Conservation (phyloP, 2,888 invertebrate species). For the Pseudoips prasinana region DNA sequence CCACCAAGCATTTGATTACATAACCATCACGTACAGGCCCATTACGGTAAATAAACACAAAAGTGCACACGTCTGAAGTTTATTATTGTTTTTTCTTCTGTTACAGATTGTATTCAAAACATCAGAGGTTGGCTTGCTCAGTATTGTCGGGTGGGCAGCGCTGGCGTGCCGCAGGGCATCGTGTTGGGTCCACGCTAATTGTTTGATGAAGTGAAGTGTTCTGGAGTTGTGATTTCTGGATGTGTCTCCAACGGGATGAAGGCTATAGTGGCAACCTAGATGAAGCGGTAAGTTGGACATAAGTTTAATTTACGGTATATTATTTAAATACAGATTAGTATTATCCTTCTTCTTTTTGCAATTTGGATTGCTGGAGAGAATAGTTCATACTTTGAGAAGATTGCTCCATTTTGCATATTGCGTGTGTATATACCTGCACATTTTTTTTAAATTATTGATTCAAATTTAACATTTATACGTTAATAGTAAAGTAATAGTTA, state of each 20-base stretch:
- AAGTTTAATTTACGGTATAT: conserved; percentile 20
- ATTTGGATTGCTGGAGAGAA: no score
- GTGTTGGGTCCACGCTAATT: conserved; percentile 39
- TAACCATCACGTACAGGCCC: conserved; percentile 30
- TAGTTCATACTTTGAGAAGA: no score
- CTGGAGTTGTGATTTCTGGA: conserved; percentile 59
- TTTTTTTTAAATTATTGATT: no score
- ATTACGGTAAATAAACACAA: conserved; percentile 40
- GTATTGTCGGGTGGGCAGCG: conserved; percentile 53
- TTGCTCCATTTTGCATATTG: no score
- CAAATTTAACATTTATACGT: no score
- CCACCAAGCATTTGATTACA: conserved; percentile 37
- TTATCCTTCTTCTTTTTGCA: no score
- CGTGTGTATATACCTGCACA: no score
- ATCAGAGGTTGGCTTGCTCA: conserved; percentile 57
- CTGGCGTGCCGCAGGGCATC: conserved; percentile 63
- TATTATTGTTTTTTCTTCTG: conserved; percentile 79
- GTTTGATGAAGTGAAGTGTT: conserved; percentile 45
- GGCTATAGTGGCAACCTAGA: conserved; percentile 60
- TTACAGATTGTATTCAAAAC: conserved; percentile 81
- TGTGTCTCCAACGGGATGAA: conserved; percentile 76
- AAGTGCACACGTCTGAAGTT: conserved; percentile 51
- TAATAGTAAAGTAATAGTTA: no score
- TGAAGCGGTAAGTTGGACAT: conserved; percentile 65
- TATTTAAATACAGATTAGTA: conserved; percentile 12